A percentile compares a stretch with the other conserved stretches of the same genome.
phyloP scores from a whole-genome alignment of 2,888 invertebrate genomes.

The Xylocampa areola region DNA sequence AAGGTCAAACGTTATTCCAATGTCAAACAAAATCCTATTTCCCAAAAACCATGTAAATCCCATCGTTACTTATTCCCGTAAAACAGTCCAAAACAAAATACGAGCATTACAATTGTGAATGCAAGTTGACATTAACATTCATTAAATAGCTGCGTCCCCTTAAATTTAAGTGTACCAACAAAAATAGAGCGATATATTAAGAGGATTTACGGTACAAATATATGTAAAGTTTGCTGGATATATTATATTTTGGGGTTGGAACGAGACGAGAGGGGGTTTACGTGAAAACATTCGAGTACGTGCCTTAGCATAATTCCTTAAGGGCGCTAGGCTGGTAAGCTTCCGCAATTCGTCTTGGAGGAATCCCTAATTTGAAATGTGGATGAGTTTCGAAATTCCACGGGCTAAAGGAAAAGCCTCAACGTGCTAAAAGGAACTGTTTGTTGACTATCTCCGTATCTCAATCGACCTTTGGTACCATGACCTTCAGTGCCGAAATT shows the following conservation, averaged over 20 bases:
- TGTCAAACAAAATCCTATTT: background rate
- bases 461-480: too few relatives aligned
- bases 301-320: slow-evolving; percentile 88
- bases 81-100: slow-evolving; percentile 66
- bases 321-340: slow-evolving; percentile 85
- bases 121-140: slow-evolving; percentile 85
- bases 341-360: slow-evolving; percentile 88
- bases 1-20: background rate
- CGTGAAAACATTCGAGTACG: slow-evolving; percentile 88
- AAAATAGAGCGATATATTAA: slow-evolving; percentile 89
- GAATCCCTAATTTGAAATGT: slow-evolving; percentile 90
- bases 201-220: slow-evolving; percentile 90
- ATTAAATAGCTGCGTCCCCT: slow-evolving; percentile 84
- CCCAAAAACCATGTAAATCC: slow-evolving; percentile 40
- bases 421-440: slow-evolving; percentile 7
- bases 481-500: too few relatives aligned
- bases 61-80: slow-evolving; percentile 56
- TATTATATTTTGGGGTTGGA: slow-evolving; percentile 89
- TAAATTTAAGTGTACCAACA: slow-evolving; percentile 86
- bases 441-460: background rate
- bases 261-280: slow-evolving; percentile 83
- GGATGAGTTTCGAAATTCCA: slow-evolving; percentile 82
- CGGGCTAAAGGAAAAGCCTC: slow-evolving; percentile 61
- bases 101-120: slow-evolving; percentile 78
- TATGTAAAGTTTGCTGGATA: slow-evolving; percentile 90